Conservation (phyloP, 2,888 invertebrate genomes). For the Drosophila peninsularis region DNA sequence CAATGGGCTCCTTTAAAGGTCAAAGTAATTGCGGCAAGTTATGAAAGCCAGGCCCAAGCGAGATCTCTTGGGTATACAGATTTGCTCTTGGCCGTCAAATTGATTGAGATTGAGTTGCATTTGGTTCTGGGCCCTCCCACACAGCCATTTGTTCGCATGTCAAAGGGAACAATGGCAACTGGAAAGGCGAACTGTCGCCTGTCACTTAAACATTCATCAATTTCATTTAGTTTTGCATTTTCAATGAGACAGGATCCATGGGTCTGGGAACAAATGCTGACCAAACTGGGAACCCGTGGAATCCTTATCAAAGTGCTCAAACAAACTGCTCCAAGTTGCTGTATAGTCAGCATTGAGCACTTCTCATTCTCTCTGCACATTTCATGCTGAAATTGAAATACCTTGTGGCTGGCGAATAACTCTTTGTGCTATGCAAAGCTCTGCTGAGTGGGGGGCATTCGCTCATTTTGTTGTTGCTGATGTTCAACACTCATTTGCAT, state of each 20-base stretch:
- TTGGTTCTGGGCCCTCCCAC: neutral
- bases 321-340: neutral
- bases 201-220: slow-evolving; percentile 69
- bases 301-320: too few relatives aligned
- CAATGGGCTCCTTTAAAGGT: slow-evolving; percentile 48
- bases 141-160: slow-evolving; percentile 37
- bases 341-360: neutral
- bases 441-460: neutral
- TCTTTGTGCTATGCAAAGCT: neutral
- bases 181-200: slow-evolving; percentile 36
- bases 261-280: too few relatives aligned
- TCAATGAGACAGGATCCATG: slow-evolving; percentile 27
- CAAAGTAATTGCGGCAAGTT: slow-evolving; percentile 54
- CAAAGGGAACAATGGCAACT: slow-evolving; percentile 43
- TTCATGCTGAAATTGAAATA: neutral
- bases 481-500: slow-evolving; percentile 50
- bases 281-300: neutral
- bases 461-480: slow-evolving; percentile 24
- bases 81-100: slow-evolving; percentile 26
- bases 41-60: slow-evolving; percentile 35
- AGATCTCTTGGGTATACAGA: slow-evolving; percentile 44
- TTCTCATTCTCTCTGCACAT: neutral
- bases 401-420: neutral
- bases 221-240: slow-evolving; percentile 67
- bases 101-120: slow-evolving; percentile 57